Evolutionary conservation across 2,113 vertebrate genomes (phyloP).

Genomic region (Asarcornis scutulata): DNA sequence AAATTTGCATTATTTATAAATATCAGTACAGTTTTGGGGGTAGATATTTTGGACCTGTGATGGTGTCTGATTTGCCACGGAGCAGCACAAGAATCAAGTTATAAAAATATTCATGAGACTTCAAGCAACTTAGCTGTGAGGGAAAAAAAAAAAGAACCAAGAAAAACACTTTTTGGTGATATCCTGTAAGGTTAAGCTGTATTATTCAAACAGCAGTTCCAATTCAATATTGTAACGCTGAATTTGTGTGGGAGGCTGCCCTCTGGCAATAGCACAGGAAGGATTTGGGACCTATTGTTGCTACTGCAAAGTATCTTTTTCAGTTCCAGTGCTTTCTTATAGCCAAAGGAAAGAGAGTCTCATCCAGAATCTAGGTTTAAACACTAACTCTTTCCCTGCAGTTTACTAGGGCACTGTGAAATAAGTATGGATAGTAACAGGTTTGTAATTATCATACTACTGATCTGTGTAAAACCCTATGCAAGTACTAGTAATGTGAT

Average conservation of each 20-base stretch:
- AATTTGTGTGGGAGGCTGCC: conserved; percentile 9
- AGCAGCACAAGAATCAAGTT: not conserved
- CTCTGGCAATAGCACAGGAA: not conserved
- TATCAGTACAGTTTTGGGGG: not conserved
- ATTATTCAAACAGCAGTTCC: conserved; percentile 25
- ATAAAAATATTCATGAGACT: not conserved
- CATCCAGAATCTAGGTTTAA: not conserved
- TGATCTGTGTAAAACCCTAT: not conserved
- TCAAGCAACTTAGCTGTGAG: not conserved
- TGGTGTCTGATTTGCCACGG: not conserved
- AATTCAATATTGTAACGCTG: not conserved
- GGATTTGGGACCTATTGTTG: not conserved
- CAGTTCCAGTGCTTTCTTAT: not conserved
- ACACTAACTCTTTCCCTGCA: not conserved
- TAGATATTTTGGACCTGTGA: not conserved
- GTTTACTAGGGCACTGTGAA: not conserved
- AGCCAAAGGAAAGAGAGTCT: not conserved
- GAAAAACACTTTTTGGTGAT: not conserved
- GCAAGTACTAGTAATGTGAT: not conserved
- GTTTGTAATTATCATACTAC: not conserved
- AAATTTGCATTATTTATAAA: not conserved
- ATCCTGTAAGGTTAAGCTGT: not conserved
- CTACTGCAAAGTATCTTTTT: not conserved
- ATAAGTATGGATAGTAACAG: not conserved
- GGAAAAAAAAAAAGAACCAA: not conserved